Percentiles rank a stretch among this genome's conserved stretches.
These are phyloP conservation scores for Eumerus sabulonum DNA, from an alignment of 2,888 invertebrate species.

Conservation along the genomic window DNA sequence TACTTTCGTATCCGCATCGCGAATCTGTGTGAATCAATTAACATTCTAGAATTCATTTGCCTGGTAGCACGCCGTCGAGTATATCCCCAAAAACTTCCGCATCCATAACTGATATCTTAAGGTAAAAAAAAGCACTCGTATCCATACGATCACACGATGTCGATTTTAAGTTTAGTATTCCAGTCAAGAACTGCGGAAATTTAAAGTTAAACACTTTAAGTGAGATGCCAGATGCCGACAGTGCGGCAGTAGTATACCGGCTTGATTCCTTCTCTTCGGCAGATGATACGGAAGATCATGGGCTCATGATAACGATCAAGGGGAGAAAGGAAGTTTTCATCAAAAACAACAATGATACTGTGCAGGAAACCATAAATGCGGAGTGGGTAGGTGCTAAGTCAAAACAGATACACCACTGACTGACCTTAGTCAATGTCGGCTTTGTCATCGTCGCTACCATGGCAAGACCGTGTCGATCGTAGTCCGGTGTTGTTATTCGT, in stretches of 20 bases:
- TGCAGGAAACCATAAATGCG: constrained; percentile 6
- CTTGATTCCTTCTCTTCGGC: constrained; percentile 15
- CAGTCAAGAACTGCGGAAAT: constrained; percentile 57
- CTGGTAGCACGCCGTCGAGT: constrained; percentile 20
- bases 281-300: constrained; percentile 40
- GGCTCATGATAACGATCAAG: constrained; percentile 9
- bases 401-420: constrained; percentile 27
- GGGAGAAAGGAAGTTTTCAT: too few species aligned
- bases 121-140: too few species aligned
- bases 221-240: background rate
- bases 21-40: constrained; percentile 7
- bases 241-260: background rate
- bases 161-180: constrained; percentile 48
- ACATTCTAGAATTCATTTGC: constrained; percentile 23
- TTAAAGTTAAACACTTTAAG: constrained; percentile 23
- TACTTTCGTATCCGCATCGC: background rate
- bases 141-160: background rate
- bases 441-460: constrained; percentile 14
- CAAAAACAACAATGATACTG: too few species aligned
- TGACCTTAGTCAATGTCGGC: constrained; percentile 65
- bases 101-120: constrained; percentile 25
- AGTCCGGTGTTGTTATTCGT: too few species aligned
- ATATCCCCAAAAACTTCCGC: constrained; percentile 45
- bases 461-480: too few species aligned
- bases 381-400: constrained; percentile 4